Conservation (phyloP, 2,888 invertebrate genomes). For the Eueremaeus valkanovi region DNA sequence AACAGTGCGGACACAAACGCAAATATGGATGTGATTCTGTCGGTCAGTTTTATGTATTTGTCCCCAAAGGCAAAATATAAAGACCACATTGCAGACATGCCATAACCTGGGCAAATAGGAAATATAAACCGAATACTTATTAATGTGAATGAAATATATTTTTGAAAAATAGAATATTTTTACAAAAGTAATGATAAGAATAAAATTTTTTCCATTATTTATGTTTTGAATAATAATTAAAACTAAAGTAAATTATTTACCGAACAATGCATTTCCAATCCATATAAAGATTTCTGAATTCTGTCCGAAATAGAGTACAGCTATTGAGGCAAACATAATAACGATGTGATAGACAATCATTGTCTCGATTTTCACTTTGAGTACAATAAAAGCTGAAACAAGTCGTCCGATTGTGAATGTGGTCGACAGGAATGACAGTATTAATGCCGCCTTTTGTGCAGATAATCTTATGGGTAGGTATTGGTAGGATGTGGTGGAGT, state of each 20-base stretch:
- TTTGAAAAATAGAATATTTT: no score
- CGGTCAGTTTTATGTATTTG: neutral
- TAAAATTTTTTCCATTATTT: no score
- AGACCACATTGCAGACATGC: neutral
- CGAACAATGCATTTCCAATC: neutral
- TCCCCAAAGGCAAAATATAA: neutral
- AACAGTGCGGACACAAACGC: neutral
- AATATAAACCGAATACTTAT: no score
- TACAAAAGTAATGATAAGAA: no score
- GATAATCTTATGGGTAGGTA: neutral
- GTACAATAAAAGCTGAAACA: neutral
- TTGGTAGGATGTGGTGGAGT: neutral
- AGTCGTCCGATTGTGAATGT: conserved; percentile 3
- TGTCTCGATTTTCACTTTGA: neutral
- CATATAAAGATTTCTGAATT: neutral
- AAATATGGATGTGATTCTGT: neutral
- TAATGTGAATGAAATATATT: no score
- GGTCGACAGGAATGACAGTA: neutral
- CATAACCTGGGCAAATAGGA: neutral
- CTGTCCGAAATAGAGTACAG: conserved; percentile 7
- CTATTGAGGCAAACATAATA: neutral
- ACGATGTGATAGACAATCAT: conserved; percentile 3
- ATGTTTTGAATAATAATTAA: no score
- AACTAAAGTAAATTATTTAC: no score
- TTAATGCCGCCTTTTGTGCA: neutral